A percentile compares a stretch with the other conserved stretches of the same genome.
phyloP scores from a whole-genome alignment of 53 echinoderm and acorn worm genomes.

The Echinometra lucunter region DNA sequence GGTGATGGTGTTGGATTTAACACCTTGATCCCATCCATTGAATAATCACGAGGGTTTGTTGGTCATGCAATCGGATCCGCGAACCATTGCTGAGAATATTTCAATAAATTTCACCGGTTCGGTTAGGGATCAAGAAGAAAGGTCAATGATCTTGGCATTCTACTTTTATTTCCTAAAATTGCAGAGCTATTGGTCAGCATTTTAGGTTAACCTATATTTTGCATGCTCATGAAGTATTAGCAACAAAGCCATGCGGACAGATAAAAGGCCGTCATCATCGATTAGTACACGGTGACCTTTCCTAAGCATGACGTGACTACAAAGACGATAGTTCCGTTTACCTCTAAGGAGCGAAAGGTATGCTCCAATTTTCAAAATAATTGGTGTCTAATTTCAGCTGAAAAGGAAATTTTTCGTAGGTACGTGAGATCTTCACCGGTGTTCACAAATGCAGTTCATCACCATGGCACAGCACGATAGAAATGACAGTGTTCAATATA shows the following conservation, averaged over 20 bases:
- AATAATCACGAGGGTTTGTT: conserved; percentile 6
- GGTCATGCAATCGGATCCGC: background rate
- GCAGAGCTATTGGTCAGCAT: background rate
- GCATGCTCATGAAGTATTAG: background rate
- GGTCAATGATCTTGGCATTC: background rate
- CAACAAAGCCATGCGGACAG: background rate
- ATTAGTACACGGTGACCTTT: background rate
- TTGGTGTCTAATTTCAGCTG: background rate
- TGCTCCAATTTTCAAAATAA: background rate
- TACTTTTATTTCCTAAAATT: background rate
- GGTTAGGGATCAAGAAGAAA: background rate
- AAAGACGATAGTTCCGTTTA: background rate
- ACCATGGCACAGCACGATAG: background rate
- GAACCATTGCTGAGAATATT: conserved; percentile 8
- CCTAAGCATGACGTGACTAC: background rate
- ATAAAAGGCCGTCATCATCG: background rate
- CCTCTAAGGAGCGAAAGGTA: background rate
- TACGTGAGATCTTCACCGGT: background rate
- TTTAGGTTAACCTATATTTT: background rate
- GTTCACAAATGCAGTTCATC: background rate
- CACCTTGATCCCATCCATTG: background rate
- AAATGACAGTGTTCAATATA: too few relatives aligned
- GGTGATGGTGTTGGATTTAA: background rate
- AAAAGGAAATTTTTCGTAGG: background rate
- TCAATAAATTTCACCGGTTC: conserved; percentile 29